Evolutionary conservation across 2,888 invertebrate species (phyloP), one percentile per base, ranked within the genome.

Genomic region (Poecilobothrus nobilitatus): DNA sequence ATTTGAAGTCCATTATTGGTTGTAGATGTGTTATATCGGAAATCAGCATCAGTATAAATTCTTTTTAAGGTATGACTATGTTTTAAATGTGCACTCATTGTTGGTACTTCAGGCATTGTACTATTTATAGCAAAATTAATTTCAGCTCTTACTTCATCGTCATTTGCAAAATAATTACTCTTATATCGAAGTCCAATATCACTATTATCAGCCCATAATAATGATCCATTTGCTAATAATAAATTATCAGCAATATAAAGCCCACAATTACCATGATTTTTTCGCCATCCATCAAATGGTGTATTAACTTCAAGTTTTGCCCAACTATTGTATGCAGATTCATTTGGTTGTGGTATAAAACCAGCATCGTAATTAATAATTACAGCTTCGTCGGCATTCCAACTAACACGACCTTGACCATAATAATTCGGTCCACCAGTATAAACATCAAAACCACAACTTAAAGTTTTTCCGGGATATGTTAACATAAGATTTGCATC

Each of bases 401-500:
- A 93, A 1, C 90, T 88, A 74, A 90, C 81, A 22, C 85, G 84
- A 0, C 86, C 83, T 73, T 81, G 80, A 67, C 80, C 85, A 75
- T 75, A 73, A 70, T 80, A 81, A 9, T 76, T 76, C 0, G 82
- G 80, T 0, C 79, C 79, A 6, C 76, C 78, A 0, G 77, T 76
- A 53, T 76, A 77, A 63, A 90, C 84, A 70, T 87, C 84, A 72
- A 89, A 89, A 63, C 88, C 86, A 61, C 88, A 90, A 70, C 87
- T 88, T 41, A 92, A 84, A 63, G 89, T 85, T 41, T 91, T 84
- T 2, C 91, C 91, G 0, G 93, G 93, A 79, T 92, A 93, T 69
- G 89, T 88, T 18, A 92, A 74, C 62, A 87, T 84, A 27, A 89
- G 78, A 61, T 86, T 85, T 0, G 87, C 89, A 64, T 85, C 87